Evolutionary conservation across 2,113 vertebrate species (phyloP).

Genomic region (Ophthalmolycus amberensis): DNA sequence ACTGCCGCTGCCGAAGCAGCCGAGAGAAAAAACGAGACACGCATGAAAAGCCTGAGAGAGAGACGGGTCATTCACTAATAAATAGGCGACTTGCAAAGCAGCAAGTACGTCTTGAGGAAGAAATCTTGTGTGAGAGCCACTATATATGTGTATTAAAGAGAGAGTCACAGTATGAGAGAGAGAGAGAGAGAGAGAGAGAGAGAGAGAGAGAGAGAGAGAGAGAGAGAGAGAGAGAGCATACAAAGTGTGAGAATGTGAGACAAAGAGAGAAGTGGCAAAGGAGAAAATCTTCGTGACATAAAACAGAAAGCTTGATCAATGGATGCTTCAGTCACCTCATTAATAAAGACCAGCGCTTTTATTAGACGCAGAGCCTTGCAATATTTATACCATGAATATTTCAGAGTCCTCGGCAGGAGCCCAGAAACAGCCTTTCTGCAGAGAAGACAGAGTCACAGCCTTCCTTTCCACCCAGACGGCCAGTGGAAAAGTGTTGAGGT

Average conservation of each 20-base stretch:
- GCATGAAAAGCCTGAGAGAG: constrained; percentile 52
- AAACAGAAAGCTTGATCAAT: constrained; percentile 85
- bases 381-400: constrained; percentile 88
- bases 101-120: constrained; percentile 14
- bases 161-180: constrained; percentile 1
- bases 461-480: constrained; percentile 47
- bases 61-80: constrained; percentile 46
- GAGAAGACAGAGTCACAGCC: constrained; percentile 59
- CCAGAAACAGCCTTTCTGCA: constrained; percentile 54
- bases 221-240: neutral
- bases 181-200: constrained; percentile 4
- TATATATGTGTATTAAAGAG: constrained; percentile 50
- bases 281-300: constrained; percentile 72
- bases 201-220: constrained; percentile 13
- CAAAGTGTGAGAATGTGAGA: constrained; percentile 34
- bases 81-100: constrained; percentile 36
- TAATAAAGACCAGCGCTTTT: constrained; percentile 86
- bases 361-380: constrained; percentile 82
- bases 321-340: constrained; percentile 78
- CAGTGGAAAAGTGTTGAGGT: constrained; percentile 44
- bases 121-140: constrained; percentile 32
- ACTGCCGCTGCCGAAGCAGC: neutral
- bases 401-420: constrained; percentile 76
- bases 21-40: constrained; percentile 18
- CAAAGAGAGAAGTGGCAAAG: constrained; percentile 45